Evolutionary conservation across 2,113 vertebrate species (phyloP).

Genomic region (Onychorhynchus coronatus): DNA sequence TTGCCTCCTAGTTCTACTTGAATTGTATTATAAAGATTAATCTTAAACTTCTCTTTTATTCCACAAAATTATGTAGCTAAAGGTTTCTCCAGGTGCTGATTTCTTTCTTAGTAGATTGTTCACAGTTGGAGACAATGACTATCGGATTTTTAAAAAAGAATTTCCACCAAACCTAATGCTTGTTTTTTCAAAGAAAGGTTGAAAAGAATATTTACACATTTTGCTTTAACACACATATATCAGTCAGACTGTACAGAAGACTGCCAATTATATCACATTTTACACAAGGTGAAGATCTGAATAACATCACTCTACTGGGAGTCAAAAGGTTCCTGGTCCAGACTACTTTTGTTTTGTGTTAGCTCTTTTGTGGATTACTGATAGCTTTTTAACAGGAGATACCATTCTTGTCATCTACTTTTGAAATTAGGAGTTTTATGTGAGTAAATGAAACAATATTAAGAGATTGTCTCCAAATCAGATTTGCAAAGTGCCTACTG

Average conservation of each 20-base stretch:
- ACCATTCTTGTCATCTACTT: neutral
- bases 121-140: neutral
- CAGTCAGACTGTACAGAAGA: neutral
- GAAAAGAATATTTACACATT: neutral
- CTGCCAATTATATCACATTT: neutral
- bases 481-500: neutral
- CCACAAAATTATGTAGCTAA: neutral
- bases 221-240: neutral
- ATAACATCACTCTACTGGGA: neutral
- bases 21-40: neutral
- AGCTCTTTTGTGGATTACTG: neutral
- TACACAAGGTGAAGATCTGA: neutral
- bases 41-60: neutral
- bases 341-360: neutral
- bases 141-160: neutral
- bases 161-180: neutral
- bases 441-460: neutral
- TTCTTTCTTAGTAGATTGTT: neutral
- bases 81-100: neutral
- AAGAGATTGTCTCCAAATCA: neutral
- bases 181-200: neutral
- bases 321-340: neutral
- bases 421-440: neutral
- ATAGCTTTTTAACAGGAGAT: neutral
- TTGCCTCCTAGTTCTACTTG: neutral